Evolutionary conservation across 2,888 invertebrate genomes (phyloP).

Genomic region (Seira ritae): DNA sequence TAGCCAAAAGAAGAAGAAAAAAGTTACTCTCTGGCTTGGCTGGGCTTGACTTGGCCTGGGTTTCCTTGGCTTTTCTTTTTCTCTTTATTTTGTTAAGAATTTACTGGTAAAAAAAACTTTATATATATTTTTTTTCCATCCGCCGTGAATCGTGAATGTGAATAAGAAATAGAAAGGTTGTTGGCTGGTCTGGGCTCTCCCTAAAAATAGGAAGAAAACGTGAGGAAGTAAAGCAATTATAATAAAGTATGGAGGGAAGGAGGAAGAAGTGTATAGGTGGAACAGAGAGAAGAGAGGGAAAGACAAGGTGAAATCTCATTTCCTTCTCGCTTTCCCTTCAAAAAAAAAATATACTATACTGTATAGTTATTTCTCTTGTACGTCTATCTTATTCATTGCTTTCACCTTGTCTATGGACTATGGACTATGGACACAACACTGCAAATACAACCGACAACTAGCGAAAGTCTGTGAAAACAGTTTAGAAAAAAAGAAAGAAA

Average conservation of each 20-base stretch:
- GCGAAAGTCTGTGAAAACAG: constrained; percentile 48
- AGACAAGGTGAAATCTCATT: constrained; percentile 64
- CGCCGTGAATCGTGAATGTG: not conserved
- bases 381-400: not conserved
- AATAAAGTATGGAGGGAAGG: constrained; percentile 37
- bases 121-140: not conserved
- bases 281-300: constrained; percentile 27
- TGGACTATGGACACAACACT: not conserved
- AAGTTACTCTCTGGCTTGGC: not conserved
- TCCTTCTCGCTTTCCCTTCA: constrained; percentile 47
- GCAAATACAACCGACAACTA: constrained; percentile 25
- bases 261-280: too few relatives aligned
- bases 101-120: constrained; percentile 4
- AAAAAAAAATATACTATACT: constrained; percentile 8
- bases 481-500: constrained; percentile 3
- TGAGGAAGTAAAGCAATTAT: constrained; percentile 26
- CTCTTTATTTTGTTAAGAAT: constrained; percentile 13
- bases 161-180: constrained; percentile 22
- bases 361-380: not conserved
- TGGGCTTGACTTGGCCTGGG: too few relatives aligned
- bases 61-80: constrained; percentile 19
- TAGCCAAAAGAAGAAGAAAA: constrained; percentile 9
- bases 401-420: not conserved
- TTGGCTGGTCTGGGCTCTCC: too few relatives aligned
- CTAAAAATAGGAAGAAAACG: not conserved